phyloP scores from a whole-genome alignment of 1,140 invertebrate species.

The Heliconius himera region DNA sequence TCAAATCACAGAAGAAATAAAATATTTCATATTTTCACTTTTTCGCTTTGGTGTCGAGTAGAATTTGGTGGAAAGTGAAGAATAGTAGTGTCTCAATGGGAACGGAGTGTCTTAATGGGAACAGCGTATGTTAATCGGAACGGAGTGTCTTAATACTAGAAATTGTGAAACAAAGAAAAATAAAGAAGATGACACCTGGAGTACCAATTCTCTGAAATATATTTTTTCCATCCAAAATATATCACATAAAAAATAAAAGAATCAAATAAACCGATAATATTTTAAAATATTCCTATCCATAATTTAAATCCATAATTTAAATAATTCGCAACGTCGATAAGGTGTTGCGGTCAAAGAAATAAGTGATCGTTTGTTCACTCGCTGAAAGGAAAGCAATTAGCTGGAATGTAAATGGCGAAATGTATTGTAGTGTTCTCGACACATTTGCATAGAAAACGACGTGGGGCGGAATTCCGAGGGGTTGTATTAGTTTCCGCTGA shows the following conservation, averaged over 20 bases:
- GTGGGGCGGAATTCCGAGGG: constrained; percentile 56
- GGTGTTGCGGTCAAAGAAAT: constrained; percentile 57
- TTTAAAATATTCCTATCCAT: not conserved
- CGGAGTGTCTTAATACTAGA: too few relatives aligned
- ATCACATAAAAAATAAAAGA: not conserved
- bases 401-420: constrained; percentile 67
- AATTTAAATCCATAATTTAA: not conserved
- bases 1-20: too few relatives aligned
- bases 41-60: too few relatives aligned
- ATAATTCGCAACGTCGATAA: constrained; percentile 53
- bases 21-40: too few relatives aligned
- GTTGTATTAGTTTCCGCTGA: constrained; percentile 55
- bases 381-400: constrained; percentile 74
- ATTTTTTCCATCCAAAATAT: not conserved
- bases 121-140: too few relatives aligned
- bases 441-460: constrained; percentile 70
- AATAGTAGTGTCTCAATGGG: too few relatives aligned
- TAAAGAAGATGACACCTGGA: too few relatives aligned
- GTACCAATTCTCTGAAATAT: too few relatives aligned
- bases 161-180: too few relatives aligned
- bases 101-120: too few relatives aligned
- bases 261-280: not conserved
- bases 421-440: constrained; percentile 65
- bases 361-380: constrained; percentile 55
- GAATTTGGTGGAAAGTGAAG: too few relatives aligned